Conservation (phyloP, 1,140 invertebrate genomes). For the Anastrepha ludens region DNA sequence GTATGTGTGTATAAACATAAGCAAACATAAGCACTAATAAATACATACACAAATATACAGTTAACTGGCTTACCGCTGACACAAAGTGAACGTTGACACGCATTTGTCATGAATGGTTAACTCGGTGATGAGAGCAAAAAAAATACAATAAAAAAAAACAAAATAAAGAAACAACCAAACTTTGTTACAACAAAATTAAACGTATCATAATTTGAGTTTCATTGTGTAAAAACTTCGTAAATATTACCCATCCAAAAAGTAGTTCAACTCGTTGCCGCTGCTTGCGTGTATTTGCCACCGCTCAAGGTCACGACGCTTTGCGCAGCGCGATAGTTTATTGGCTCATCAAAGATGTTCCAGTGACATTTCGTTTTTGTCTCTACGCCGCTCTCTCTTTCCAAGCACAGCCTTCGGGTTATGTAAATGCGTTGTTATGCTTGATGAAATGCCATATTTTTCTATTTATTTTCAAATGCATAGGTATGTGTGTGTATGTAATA, state of each 20-base stretch:
- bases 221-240: not conserved
- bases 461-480: too few relatives aligned
- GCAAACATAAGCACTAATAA: too few relatives aligned
- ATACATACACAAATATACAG: not conserved
- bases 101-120: slow-evolving; percentile 24
- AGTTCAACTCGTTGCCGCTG: not conserved
- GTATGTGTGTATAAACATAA: not conserved
- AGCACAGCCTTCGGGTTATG: not conserved
- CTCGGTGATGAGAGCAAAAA: not conserved
- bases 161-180: not conserved
- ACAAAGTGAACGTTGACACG: slow-evolving; percentile 35
- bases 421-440: not conserved
- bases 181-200: not conserved
- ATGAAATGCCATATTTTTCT: not conserved
- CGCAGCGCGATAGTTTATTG: not conserved
- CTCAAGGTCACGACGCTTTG: slow-evolving; percentile 18
- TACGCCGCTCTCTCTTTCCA: not conserved
- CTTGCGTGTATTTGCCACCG: not conserved
- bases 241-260: slow-evolving; percentile 1
- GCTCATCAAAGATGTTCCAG: not conserved
- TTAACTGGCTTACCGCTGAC: not conserved
- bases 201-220: slow-evolving; percentile 13
- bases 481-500: too few relatives aligned
- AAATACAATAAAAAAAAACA: not conserved
- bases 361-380: not conserved